These are phyloP conservation scores for Acutogordius australiensis DNA, from an alignment of 2,888 invertebrate species.

Conservation along the genomic window DNA sequence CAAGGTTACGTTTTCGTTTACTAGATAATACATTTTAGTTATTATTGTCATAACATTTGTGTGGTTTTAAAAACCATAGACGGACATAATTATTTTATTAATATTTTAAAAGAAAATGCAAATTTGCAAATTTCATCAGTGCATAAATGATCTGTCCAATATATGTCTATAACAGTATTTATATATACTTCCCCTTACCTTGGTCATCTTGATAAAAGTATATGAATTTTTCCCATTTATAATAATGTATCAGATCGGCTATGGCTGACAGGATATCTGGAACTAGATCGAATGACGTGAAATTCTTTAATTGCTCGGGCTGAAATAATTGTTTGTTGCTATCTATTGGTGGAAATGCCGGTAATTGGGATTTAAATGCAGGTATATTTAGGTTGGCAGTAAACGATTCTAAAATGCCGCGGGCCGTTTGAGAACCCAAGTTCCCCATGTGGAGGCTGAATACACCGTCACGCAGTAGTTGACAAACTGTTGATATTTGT, in stretches of 20 bases:
- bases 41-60: too few relatives aligned
- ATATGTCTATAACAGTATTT: too few relatives aligned
- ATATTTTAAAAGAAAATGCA: too few relatives aligned
- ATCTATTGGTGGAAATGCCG: not conserved
- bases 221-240: not conserved
- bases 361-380: not conserved
- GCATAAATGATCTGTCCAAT: too few relatives aligned
- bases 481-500: too few relatives aligned
- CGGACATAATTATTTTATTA: too few relatives aligned
- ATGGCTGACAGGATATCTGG: not conserved
- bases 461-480: not conserved
- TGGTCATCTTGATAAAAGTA: constrained; percentile 3
- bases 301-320: not conserved
- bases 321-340: too few relatives aligned
- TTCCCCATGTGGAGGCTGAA: not conserved
- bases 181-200: too few relatives aligned
- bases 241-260: not conserved
- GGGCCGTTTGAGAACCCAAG: not conserved
- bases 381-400: not conserved
- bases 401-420: not conserved
- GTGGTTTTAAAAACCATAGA: too few relatives aligned
- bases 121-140: too few relatives aligned
- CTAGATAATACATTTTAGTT: too few relatives aligned
- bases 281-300: not conserved
- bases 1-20: too few relatives aligned